Evolutionary conservation across 2,888 invertebrate genomes (phyloP), one percentile per base, ranked within the genome.

Genomic region (Trilocha varians): DNA sequence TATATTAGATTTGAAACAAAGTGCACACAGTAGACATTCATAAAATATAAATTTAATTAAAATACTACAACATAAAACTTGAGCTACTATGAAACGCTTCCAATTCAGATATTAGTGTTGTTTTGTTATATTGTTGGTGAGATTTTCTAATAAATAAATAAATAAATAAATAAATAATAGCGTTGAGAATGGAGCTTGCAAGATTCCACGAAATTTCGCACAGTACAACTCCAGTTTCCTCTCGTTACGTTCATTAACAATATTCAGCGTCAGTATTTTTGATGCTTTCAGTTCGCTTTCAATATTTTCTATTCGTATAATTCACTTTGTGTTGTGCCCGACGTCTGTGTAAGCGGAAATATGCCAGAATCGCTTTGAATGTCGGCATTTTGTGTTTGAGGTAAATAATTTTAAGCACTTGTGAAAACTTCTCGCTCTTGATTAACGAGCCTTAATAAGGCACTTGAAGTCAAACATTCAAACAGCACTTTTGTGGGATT

Each of bases 201-300:
- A 25, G 70, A 64, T 75, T 72, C 69, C 58, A 50, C 53, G 47
- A 71, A 78, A 62, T 78, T 78, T 52, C 56, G 61, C 63, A 64
- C 67, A 57, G 64, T 57, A 70, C 66, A 74, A 70, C 53, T 57
- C 57, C 65, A 74, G 74, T 70, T 74, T 74, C 70, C 66, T 67
- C 78, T 80, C 78, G 78, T 80, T 83, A 78, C 74, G 67, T 80
- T 83, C 75, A 78, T 78, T 79, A 80, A 75, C 70, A 71, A 79
- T 70, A 75, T 71, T 70, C 71, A 67, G 62, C 72, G 70, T 71
- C 72, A 73, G 72, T 76, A 76, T 79, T 77, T 78, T 77, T 78
- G 77, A 76, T 74, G 70, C 65, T 73, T 58, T 51, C 62, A 59
- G 64, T 64, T 73, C 69, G 64, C 70, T 73, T 69, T 74, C 72